These are phyloP conservation scores for Neodiprion pinetum DNA, from an alignment of 1,140 invertebrate genomes.

Conservation along the genomic window DNA sequence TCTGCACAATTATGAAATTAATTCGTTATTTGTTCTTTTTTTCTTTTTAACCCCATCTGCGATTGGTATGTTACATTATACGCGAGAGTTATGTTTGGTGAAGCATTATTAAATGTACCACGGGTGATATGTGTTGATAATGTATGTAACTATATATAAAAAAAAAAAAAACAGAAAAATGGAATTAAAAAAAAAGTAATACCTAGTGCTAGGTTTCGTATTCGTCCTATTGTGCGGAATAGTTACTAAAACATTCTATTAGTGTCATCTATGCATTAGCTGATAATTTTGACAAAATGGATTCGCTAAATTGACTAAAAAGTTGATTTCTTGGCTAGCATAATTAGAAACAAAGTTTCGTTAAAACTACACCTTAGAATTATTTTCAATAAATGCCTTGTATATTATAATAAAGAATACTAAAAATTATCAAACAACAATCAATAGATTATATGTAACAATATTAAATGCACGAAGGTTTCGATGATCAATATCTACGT, in stretches of 20 bases:
- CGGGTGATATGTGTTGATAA: not conserved
- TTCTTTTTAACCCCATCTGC: constrained; percentile 10
- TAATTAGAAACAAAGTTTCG: not conserved
- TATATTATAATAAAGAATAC: not conserved
- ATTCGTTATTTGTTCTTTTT: constrained; percentile 10
- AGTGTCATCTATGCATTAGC: not conserved
- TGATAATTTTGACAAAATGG: constrained; percentile 1
- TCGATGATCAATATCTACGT: not conserved
- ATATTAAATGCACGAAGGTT: not conserved
- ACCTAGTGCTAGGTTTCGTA: not conserved
- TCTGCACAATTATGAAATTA: constrained; percentile 1
- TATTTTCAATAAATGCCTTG: constrained; percentile 5
- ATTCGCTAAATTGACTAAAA: not conserved
- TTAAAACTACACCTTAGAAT: not conserved
- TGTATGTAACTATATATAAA: not conserved
- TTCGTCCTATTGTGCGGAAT: constrained; percentile 3
- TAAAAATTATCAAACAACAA: not conserved
- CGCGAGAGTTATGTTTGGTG: constrained; percentile 1
- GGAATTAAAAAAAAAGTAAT: not conserved
- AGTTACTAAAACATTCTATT: constrained; percentile 8
- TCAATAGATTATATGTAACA: not conserved
- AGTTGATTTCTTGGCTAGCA: not conserved
- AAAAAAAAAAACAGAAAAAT: not conserved
- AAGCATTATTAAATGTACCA: not conserved
- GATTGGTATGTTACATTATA: not conserved